Evolutionary conservation across 2,888 invertebrate species (phyloP).

Genomic region (Pachymerium ferrugineum): DNA sequence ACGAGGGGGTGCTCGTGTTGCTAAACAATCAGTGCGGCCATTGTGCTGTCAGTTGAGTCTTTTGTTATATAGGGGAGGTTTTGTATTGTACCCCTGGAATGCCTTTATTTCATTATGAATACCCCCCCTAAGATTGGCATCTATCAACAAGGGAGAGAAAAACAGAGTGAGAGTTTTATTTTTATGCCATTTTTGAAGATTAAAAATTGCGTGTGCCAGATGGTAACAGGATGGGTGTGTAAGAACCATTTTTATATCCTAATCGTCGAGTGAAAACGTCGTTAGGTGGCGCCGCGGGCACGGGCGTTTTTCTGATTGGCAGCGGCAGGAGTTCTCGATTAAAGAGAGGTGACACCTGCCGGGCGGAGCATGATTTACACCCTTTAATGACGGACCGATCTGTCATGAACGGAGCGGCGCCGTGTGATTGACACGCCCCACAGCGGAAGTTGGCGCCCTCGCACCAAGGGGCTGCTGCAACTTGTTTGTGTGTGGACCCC

Average conservation of each 20-base stretch:
- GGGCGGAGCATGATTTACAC: slow-evolving; percentile 33
- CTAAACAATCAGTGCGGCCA: slow-evolving; percentile 32
- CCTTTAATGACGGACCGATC: slow-evolving; percentile 32
- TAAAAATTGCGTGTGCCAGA: too few relatives aligned
- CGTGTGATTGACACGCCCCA: slow-evolving; percentile 31
- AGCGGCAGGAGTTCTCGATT: slow-evolving; percentile 32
- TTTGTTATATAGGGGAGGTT: neutral
- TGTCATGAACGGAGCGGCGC: slow-evolving; percentile 28
- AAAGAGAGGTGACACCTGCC: slow-evolving; percentile 34
- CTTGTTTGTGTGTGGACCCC: slow-evolving; percentile 9
- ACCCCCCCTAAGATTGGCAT: neutral
- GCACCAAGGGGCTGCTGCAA: slow-evolving; percentile 6
- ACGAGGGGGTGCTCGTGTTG: slow-evolving; percentile 30
- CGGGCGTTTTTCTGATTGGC: slow-evolving; percentile 28
- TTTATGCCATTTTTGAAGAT: neutral
- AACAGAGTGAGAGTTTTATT: neutral
- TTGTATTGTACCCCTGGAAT: neutral
- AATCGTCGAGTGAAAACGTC: neutral
- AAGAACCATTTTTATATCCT: neutral
- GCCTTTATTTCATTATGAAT: slow-evolving; percentile 18
- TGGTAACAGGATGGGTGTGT: too few relatives aligned
- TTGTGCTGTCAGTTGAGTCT: slow-evolving; percentile 29
- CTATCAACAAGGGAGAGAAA: neutral
- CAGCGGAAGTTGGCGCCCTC: slow-evolving; percentile 20
- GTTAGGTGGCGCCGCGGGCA: neutral